These are phyloP conservation scores for Eptatretus atami DNA, from an alignment of 2,797 vertebrate species.

Conservation along the genomic window DNA sequence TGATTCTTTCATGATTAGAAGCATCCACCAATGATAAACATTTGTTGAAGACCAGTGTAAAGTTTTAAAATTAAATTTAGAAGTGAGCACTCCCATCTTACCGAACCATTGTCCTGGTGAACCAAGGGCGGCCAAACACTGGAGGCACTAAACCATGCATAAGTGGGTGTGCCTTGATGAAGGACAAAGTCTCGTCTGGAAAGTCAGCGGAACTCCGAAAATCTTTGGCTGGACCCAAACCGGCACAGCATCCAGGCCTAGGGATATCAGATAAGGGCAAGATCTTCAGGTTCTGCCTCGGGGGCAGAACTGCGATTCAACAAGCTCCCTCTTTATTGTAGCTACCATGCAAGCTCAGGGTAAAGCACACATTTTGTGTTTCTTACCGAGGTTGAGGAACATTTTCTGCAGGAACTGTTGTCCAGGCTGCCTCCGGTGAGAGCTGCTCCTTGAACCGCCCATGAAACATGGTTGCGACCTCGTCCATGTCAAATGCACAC, in stretches of 20 bases:
- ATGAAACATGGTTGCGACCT: constrained; percentile 61
- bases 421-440: constrained; percentile 89
- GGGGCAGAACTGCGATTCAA: too few species aligned
- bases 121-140: constrained; percentile 34
- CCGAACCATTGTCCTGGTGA: constrained; percentile 63
- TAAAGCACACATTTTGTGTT: too few species aligned
- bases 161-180: constrained; percentile 70
- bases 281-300: too few species aligned
- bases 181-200: constrained; percentile 46
- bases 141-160: constrained; percentile 45
- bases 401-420: constrained; percentile 66
- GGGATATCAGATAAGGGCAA: constrained; percentile 11
- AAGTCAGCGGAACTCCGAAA: constrained; percentile 40
- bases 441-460: constrained; percentile 97
- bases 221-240: constrained; percentile 23
- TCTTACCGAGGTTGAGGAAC: constrained; percentile 67
- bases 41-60: too few species aligned
- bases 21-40: too few species aligned
- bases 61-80: too few species aligned
- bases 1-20: too few species aligned
- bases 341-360: too few species aligned
- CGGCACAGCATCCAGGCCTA: constrained; percentile 58
- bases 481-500: constrained; percentile 84
- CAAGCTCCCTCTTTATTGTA: too few species aligned
- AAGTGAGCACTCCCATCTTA: constrained; percentile 13